Percentiles rank a stretch among this genome's conserved stretches.
Conservation (phyloP, 2,888 invertebrate species). For the Nomada ferruginata region DNA sequence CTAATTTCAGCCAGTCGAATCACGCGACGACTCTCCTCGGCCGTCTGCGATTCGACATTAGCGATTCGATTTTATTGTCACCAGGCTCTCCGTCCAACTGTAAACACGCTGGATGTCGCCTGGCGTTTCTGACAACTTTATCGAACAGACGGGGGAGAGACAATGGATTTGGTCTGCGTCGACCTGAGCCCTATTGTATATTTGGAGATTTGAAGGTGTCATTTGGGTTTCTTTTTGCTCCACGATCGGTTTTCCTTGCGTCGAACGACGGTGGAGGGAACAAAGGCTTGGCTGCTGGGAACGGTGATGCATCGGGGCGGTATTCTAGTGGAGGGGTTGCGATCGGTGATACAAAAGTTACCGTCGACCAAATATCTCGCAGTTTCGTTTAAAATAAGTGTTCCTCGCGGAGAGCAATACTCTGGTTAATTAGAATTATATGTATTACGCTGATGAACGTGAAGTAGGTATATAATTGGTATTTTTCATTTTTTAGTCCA, state of each 20-base stretch:
- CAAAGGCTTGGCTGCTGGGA: background rate
- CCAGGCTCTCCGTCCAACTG: slow-evolving; percentile 8
- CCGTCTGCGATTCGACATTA: slow-evolving; percentile 1
- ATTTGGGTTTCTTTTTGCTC: background rate
- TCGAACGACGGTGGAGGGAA: background rate
- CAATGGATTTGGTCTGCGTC: slow-evolving; percentile 22
- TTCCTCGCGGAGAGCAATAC: too few relatives aligned
- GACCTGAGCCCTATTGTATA: background rate
- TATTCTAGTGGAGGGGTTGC: background rate
- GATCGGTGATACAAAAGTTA: background rate
- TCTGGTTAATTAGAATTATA: too few relatives aligned
- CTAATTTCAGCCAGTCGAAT: slow-evolving; percentile 39
- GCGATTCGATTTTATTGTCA: slow-evolving; percentile 33
- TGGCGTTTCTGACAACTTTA: slow-evolving; percentile 31
- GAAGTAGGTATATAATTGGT: too few relatives aligned
- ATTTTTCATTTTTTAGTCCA: too few relatives aligned
- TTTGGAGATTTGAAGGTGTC: background rate
- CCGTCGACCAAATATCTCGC: too few relatives aligned
- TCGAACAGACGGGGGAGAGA: slow-evolving; percentile 14
- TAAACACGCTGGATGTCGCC: slow-evolving; percentile 18
- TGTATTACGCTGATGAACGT: too few relatives aligned
- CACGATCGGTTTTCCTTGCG: background rate
- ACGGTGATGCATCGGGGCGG: background rate
- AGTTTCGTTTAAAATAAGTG: too few relatives aligned
- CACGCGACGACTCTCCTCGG: too few relatives aligned